Conservation (phyloP, 2,888 invertebrate species). For the Ametastegia equiseti region DNA sequence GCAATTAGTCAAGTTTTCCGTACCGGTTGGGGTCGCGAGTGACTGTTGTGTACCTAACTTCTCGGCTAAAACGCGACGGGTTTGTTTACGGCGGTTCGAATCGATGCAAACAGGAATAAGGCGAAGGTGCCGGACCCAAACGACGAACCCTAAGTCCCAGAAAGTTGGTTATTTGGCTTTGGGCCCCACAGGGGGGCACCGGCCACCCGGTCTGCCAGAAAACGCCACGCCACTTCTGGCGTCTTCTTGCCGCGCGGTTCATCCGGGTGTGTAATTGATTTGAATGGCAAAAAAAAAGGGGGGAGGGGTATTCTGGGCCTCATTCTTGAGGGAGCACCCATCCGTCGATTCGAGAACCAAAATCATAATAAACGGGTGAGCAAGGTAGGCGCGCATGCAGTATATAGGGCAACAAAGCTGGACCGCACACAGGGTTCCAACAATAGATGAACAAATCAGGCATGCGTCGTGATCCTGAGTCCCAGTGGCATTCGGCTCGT, state of each 20-base stretch:
- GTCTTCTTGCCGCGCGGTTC: conserved; percentile 5
- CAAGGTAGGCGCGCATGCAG: too few species aligned
- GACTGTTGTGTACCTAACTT: too few species aligned
- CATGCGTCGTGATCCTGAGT: too few species aligned
- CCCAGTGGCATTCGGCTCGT: too few species aligned
- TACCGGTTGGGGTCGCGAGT: neutral
- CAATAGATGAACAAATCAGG: conserved; percentile 51
- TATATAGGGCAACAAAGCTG: neutral
- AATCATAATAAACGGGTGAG: neutral
- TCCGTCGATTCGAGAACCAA: neutral
- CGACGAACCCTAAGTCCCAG: neutral
- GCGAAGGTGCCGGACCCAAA: conserved; percentile 53
- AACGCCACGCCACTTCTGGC: neutral
- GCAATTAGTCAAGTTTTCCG: conserved; percentile 55
- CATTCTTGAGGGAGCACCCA: too few species aligned
- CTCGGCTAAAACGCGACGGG: neutral
- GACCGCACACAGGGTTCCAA: neutral
- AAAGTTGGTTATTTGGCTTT: conserved; percentile 51
- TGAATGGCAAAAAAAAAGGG: conserved; percentile 50
- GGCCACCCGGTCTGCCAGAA: conserved; percentile 26
- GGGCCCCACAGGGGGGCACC: conserved; percentile 49
- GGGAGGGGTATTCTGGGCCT: neutral
- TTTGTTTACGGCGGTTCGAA: conserved; percentile 34
- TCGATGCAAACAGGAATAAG: conserved; percentile 61
- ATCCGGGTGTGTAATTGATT: conserved; percentile 56